A percentile compares a stretch with the other conserved stretches of the same genome.
Evolutionary conservation across 2,113 vertebrate genomes (phyloP).

Genomic region (Xenopus tropicalis): DNA sequence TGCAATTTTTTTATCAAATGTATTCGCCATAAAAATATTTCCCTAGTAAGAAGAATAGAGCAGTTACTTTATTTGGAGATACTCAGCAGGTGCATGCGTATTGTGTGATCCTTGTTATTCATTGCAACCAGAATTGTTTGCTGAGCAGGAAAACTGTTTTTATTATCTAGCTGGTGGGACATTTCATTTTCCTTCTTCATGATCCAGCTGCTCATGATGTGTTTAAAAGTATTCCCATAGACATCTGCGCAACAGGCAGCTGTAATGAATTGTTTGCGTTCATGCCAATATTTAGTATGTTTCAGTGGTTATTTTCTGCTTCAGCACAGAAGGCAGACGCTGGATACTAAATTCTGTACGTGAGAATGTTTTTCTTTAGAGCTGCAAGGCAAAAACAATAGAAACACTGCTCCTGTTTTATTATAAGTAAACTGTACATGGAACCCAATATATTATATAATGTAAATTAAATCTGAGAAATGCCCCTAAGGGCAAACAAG

Average conservation of each 20-base stretch:
- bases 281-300: conserved; percentile 19
- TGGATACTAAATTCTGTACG: neutral
- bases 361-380: neutral
- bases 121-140: conserved; percentile 5
- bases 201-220: conserved; percentile 35
- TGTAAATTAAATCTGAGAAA: too few species aligned
- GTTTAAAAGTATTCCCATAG: conserved; percentile 25
- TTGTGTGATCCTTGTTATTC: neutral
- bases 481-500: too few species aligned
- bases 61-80: neutral
- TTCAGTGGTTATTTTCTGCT: conserved; percentile 17
- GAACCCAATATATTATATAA: too few species aligned
- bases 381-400: neutral
- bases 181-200: conserved; percentile 23
- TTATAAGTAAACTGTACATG: too few species aligned
- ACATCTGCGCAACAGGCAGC: conserved; percentile 34
- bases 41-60: neutral
- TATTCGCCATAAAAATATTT: neutral
- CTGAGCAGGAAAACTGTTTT: conserved; percentile 25
- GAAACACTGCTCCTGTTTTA: too few species aligned
- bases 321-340: conserved; percentile 2
- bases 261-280: conserved; percentile 35
- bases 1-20: neutral
- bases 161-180: conserved; percentile 22
- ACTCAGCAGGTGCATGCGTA: neutral